Conservation (phyloP, 2,888 invertebrate species). For the Helicoverpa assulta region DNA sequence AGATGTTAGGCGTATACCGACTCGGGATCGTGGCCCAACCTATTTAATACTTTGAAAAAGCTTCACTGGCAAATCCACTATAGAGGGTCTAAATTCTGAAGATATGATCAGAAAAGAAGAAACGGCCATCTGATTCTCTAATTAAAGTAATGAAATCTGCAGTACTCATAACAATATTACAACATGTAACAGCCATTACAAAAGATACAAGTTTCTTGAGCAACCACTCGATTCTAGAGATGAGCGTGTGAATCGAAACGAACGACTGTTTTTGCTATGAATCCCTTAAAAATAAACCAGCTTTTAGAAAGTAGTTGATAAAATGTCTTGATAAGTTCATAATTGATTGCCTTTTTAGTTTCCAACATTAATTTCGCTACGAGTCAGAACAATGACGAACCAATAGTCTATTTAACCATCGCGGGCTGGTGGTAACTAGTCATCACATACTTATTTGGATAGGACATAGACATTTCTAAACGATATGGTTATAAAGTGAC, state of each 20-base stretch:
- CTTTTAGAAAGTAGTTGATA: constrained; percentile 7
- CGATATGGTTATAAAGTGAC: constrained; percentile 35
- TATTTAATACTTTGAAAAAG: no score
- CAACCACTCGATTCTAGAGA: background rate
- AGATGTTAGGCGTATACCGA: background rate
- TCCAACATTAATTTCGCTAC: constrained; percentile 5
- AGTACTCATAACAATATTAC: background rate
- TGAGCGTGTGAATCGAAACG: background rate
- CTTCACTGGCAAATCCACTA: no score
- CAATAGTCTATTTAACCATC: constrained; percentile 37
- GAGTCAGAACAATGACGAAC: constrained; percentile 30
- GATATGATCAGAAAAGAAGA: background rate
- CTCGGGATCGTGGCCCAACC: background rate
- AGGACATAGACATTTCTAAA: constrained; percentile 16
- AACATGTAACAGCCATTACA: background rate
- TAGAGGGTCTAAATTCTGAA: no score
- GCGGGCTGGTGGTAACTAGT: constrained; percentile 9
- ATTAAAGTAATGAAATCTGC: background rate
- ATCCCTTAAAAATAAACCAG: constrained; percentile 7
- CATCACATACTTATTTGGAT: constrained; percentile 24
- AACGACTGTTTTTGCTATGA: background rate
- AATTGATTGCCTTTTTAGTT: constrained; percentile 18
- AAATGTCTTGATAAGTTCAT: constrained; percentile 19
- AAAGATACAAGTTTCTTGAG: background rate
- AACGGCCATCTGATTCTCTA: background rate